Evolutionary conservation across 1,140 invertebrate species (phyloP), one percentile per base, ranked within the genome.

Genomic region (Pseudomyrmex gracilis): DNA sequence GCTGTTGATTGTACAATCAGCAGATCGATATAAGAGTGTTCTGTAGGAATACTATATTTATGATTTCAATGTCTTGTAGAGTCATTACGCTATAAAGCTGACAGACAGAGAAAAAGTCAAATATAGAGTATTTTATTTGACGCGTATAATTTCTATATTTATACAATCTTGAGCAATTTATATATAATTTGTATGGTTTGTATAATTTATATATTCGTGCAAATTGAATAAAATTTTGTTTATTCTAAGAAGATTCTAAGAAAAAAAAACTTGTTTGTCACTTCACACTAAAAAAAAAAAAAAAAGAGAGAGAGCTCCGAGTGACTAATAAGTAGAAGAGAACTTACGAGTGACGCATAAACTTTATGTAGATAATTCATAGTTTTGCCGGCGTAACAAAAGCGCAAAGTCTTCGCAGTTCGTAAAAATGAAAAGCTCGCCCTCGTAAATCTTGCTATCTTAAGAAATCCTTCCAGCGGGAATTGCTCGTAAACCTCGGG

Each of bases 41-140:
- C 2, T 51, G 68, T 58, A 84, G 76, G 57, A 68, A 87, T 84
- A 76, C 85, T 83, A 87, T 84, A 76, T 87, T 83, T 51, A 12
- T 51, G 9, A 10, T 85, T 71, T 61, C 64, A 34, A 34, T 55
- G 22, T 63, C 61, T 74, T 20, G 55, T 22, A 22, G 67, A 49
- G 22, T 87, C 63, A 49, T 45, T 47, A 20, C 22, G 64, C 45
- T 10, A 20, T 53, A 1, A n/a, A 10, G 15, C 45, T 77, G 47
- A 57, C 67, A 45, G 64, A 10, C 47, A 3, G 2, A 43, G 34
- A 34, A 5, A 34, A 34, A 34, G 17, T 15, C 55, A 22, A n/a
- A 13, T 68, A 47, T 34, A 64, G n/a, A 34, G 0, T 34, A 34
- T 34, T 64, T 64, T 1, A 63, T 63, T 13, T 61, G 2, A 5